Conservation (phyloP, 1,140 invertebrate genomes). For the Pachypeltis micranthus region DNA sequence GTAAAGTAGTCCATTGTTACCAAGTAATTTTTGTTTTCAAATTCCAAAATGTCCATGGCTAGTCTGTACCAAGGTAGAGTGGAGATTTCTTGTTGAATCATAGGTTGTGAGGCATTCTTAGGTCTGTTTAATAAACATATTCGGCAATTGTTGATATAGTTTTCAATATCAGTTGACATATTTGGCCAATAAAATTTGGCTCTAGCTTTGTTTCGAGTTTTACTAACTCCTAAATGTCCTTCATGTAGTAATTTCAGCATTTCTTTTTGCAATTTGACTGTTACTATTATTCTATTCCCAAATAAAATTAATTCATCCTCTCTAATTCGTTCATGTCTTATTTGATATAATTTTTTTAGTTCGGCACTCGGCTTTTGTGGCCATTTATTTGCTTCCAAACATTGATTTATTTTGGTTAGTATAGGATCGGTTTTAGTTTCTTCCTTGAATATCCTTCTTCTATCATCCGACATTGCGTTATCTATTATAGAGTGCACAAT, state of each 20-base stretch:
- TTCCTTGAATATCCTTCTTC: conserved; percentile 2
- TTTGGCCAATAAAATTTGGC: conserved; percentile 10
- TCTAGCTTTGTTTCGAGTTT: background rate
- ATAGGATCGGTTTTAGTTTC: conserved; percentile 6
- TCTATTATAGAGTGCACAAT: background rate
- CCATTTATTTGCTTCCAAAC: background rate
- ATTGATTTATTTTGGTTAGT: conserved; percentile 1
- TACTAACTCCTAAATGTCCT: conserved; percentile 8
- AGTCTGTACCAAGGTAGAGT: background rate
- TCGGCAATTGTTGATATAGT: background rate
- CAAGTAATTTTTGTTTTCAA: conserved; percentile 2
- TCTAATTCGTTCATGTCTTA: conserved; percentile 7
- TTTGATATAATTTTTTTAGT: background rate
- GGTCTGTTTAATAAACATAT: conserved; percentile 6
- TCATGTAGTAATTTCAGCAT: conserved; percentile 3
- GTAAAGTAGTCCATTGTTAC: conserved; percentile 2
- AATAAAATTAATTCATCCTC: conserved; percentile 3
- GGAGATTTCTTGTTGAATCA: background rate
- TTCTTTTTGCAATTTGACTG: background rate
- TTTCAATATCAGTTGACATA: conserved; percentile 10
- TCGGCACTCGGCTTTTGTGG: conserved; percentile 1
- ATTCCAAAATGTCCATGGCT: background rate
- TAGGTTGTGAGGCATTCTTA: background rate
- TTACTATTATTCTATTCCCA: conserved; percentile 5
- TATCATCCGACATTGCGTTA: background rate